Conservation (phyloP, 2,888 invertebrate genomes). For the Diarsia brunnea region DNA sequence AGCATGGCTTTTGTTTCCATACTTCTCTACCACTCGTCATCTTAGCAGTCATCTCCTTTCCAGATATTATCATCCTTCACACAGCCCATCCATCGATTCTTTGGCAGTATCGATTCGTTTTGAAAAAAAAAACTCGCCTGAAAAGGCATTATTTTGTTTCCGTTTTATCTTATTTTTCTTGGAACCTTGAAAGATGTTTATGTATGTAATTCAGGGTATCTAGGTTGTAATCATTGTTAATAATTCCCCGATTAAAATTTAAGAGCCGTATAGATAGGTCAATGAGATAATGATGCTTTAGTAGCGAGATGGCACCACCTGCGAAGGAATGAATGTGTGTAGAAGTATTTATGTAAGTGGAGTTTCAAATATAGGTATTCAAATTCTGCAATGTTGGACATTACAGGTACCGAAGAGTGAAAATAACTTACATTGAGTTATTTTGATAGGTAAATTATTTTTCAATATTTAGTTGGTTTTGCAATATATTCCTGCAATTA, state of each 20-base stretch:
- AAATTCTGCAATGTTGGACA: constrained; percentile 6
- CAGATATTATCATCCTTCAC: too few relatives aligned
- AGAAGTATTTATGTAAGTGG: too few relatives aligned
- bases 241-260: constrained; percentile 37
- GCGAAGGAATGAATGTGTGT: constrained; percentile 1
- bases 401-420: not conserved
- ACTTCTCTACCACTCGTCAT: too few relatives aligned
- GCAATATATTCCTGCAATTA: not conserved
- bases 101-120: not conserved
- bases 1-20: too few relatives aligned
- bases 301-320: constrained; percentile 33
- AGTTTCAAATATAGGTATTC: constrained; percentile 5
- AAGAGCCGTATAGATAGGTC: constrained; percentile 43
- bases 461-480: not conserved
- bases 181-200: constrained; percentile 8
- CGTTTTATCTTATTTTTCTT: not conserved
- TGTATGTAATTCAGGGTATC: constrained; percentile 17
- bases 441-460: not conserved
- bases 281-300: constrained; percentile 40
- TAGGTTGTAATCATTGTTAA: constrained; percentile 23
- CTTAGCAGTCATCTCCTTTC: too few relatives aligned
- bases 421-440: not conserved
- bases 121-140: not conserved
- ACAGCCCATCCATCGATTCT: too few relatives aligned
- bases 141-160: not conserved